Conservation (phyloP, 2,888 invertebrate genomes). For the Acanthosepion esculentum region DNA sequence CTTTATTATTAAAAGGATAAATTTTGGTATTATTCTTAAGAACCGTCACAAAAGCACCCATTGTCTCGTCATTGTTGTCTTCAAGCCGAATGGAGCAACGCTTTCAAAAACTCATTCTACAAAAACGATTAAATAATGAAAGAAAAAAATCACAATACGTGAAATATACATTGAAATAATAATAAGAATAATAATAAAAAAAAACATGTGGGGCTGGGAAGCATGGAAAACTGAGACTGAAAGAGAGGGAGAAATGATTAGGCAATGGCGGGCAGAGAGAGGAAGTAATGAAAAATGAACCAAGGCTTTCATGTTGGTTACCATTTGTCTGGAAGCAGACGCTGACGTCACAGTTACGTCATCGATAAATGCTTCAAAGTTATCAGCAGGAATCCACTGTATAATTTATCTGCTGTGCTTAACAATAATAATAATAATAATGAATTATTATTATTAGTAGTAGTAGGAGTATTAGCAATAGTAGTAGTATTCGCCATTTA, state of each 20-base stretch:
- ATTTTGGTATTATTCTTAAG: neutral
- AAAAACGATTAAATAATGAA: neutral
- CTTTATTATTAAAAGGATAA: neutral
- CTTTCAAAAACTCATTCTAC: neutral
- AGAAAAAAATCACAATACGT: neutral
- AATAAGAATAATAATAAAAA: too few relatives aligned
- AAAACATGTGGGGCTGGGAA: neutral
- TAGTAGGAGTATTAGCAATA: too few relatives aligned
- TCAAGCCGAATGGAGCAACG: neutral
- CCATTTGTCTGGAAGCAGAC: slow-evolving; percentile 13
- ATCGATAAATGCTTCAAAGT: neutral
- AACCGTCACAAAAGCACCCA: neutral
- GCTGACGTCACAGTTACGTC: neutral
- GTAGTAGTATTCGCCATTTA: too few relatives aligned
- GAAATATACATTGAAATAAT: neutral
- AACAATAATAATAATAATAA: neutral
- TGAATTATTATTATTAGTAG: neutral
- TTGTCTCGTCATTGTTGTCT: neutral
- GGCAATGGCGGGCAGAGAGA: neutral
- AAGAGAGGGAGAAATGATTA: neutral
- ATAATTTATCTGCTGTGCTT: neutral
- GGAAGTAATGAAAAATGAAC: neutral
- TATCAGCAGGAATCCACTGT: neutral
- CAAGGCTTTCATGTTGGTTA: neutral
- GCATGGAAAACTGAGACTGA: neutral